phyloP scores from a whole-genome alignment of 1,140 invertebrate genomes.

The Zaprionus vittiger region DNA sequence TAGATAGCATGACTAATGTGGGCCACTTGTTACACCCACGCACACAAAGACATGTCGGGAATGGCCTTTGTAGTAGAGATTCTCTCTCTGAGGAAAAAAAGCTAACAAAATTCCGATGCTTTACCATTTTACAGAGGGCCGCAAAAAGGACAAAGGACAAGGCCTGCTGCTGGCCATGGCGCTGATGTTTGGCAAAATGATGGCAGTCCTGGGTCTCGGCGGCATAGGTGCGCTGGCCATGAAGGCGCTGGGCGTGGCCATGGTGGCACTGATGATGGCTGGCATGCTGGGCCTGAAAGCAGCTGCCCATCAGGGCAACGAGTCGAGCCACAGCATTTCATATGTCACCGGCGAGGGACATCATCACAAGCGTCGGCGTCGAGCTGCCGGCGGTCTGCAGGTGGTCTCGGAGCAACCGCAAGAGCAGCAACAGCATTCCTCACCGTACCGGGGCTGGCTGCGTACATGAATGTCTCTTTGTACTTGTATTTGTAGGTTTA shows the following conservation, averaged over 20 bases:
- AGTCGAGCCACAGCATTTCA: conserved; percentile 89
- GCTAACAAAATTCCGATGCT: conserved; percentile 32
- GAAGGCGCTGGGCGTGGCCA: conserved; percentile 89
- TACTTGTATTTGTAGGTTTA: conserved; percentile 45
- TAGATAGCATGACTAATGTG: not conserved
- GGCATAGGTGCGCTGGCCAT: conserved; percentile 89
- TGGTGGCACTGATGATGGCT: conserved; percentile 90
- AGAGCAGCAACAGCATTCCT: conserved; percentile 54
- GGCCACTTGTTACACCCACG: not conserved
- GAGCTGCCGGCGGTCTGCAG: conserved; percentile 65
- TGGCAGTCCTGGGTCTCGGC: conserved; percentile 89
- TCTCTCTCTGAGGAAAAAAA: not conserved
- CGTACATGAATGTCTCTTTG: conserved; percentile 14
- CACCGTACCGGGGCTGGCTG: conserved; percentile 88
- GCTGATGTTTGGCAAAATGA: conserved; percentile 90
- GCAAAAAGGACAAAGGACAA: conserved; percentile 86
- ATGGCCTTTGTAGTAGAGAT: not conserved
- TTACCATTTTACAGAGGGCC: conserved; percentile 83
- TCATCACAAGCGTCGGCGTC: conserved; percentile 85
- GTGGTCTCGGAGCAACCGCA: conserved; percentile 26
- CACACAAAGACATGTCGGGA: not conserved
- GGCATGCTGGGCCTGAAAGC: conserved; percentile 90
- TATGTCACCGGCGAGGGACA: conserved; percentile 88
- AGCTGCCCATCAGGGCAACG: conserved; percentile 86
- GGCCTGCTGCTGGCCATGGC: conserved; percentile 87